Conservation (phyloP, 1,140 invertebrate genomes). For the Acromyrmex echinatior region DNA sequence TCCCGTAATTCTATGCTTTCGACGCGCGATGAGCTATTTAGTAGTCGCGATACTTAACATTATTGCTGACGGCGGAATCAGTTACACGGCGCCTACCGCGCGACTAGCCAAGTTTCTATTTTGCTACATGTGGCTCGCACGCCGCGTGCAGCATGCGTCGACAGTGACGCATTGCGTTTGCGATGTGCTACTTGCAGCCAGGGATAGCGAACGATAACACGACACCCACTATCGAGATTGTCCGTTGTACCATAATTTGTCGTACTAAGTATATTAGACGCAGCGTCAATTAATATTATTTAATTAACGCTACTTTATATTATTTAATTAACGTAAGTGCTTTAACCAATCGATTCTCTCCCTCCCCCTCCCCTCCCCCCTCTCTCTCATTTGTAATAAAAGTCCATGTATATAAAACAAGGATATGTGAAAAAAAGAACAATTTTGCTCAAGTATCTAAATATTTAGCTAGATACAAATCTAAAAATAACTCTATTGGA, state of each 20-base stretch:
- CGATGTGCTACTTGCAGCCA: constrained; percentile 48
- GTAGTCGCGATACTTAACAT: constrained; percentile 48
- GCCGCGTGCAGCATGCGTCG: constrained; percentile 62
- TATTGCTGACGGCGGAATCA: constrained; percentile 49
- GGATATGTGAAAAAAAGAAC: too few relatives aligned
- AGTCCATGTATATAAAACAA: neutral
- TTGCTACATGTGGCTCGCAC: constrained; percentile 67
- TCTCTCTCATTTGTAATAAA: neutral
- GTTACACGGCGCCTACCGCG: constrained; percentile 60
- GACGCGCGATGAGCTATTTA: constrained; percentile 49
- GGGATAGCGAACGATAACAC: constrained; percentile 35
- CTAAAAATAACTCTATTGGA: too few relatives aligned
- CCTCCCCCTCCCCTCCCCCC: too few relatives aligned
- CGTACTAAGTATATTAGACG: neutral
- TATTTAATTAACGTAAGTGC: neutral
- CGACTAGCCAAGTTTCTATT: constrained; percentile 73
- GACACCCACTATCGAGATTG: constrained; percentile 6
- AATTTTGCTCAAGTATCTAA: too few relatives aligned
- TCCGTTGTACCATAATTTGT: neutral
- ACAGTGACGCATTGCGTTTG: constrained; percentile 61
- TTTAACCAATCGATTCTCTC: neutral
- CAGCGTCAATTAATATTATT: neutral
- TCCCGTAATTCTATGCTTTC: neutral
- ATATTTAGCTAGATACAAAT: too few relatives aligned
- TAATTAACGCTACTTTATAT: neutral